phyloP scores from a whole-genome alignment of 2,888 invertebrate genomes.

The Nineta flava region DNA sequence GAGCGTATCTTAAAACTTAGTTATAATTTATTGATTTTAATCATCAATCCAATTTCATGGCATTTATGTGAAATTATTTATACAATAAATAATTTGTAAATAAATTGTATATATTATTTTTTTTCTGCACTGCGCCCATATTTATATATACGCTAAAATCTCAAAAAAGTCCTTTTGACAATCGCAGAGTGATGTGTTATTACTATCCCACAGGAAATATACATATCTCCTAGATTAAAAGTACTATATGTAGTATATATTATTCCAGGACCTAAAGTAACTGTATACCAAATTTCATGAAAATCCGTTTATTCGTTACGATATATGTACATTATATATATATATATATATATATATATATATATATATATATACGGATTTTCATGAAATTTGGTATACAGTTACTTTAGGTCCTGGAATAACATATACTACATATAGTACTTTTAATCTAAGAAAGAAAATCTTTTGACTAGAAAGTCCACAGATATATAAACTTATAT shows the following conservation, averaged over 20 bases:
- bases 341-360: background rate
- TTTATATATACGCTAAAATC: too few relatives aligned
- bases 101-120: too few relatives aligned
- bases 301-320: conserved; percentile 1
- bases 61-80: too few relatives aligned
- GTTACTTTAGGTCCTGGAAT: background rate
- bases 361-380: conserved; percentile 1
- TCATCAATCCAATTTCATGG: too few relatives aligned
- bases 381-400: background rate
- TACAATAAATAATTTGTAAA: too few relatives aligned
- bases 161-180: too few relatives aligned
- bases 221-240: background rate
- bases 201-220: too few relatives aligned
- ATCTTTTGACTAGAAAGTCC: background rate
- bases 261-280: background rate
- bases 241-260: background rate
- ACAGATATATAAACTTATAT: background rate
- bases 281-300: background rate
- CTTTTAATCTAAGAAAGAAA: background rate
- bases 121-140: too few relatives aligned
- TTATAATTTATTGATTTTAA: too few relatives aligned
- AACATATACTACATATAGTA: background rate
- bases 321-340: conserved; percentile 3
- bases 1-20: too few relatives aligned
- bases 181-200: too few relatives aligned